Evolutionary conservation across 2,113 vertebrate genomes (phyloP).

Genomic region (Saguinus midas): DNA sequence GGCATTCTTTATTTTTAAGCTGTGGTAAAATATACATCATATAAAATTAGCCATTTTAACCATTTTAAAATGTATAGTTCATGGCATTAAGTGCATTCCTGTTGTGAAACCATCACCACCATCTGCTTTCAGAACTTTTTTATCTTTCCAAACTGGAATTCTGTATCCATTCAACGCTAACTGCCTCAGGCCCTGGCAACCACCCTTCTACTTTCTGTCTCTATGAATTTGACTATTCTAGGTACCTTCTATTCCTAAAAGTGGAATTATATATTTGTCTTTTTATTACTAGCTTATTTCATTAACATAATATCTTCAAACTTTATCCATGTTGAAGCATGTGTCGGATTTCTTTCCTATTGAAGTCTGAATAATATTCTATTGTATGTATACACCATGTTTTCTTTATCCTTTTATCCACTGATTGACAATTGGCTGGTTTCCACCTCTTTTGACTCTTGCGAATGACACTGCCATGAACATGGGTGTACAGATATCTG

Average conservation of each 20-base stretch:
- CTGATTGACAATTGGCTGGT: not conserved
- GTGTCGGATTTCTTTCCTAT: not conserved
- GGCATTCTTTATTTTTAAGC: not conserved
- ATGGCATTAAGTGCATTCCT: not conserved
- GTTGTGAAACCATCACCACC: not conserved
- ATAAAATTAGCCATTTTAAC: not conserved
- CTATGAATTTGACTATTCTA: not conserved
- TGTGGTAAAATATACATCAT: not conserved
- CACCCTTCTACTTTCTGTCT: not conserved
- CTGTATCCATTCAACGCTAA: not conserved
- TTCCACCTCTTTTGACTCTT: not conserved
- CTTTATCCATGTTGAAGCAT: not conserved
- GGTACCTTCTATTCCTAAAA: not conserved
- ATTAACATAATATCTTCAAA: not conserved
- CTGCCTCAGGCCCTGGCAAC: not conserved
- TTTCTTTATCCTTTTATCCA: not conserved
- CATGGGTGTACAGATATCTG: not conserved
- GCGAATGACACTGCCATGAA: not conserved
- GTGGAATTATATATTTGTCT: not conserved
- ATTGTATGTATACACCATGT: not conserved
- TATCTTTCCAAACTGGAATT: not conserved
- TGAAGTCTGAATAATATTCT: not conserved
- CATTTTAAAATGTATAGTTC: not conserved
- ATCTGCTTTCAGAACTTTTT: not conserved
- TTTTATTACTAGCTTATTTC: not conserved